Conservation (phyloP, 1,140 invertebrate species). For the Zeugodacus cucurbitae region DNA sequence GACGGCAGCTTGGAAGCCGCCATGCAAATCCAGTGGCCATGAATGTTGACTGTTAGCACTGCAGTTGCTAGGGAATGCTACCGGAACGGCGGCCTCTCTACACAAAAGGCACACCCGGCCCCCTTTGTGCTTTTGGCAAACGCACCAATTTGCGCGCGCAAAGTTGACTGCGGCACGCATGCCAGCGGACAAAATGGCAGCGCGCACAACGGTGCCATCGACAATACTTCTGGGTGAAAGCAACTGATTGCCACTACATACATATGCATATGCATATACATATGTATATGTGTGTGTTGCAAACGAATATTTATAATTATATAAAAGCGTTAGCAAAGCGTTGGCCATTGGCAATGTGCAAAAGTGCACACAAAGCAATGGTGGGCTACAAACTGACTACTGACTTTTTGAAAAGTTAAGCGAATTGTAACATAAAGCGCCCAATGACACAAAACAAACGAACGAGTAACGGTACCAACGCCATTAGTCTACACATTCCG, state of each 20-base stretch:
- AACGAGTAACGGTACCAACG: not conserved
- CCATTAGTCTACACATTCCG: not conserved
- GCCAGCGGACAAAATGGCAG: not conserved
- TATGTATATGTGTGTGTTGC: not conserved
- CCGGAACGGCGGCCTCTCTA: not conserved
- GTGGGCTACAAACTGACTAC: constrained; percentile 8
- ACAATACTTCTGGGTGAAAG: not conserved
- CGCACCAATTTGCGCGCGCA: constrained; percentile 7
- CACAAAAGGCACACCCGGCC: not conserved
- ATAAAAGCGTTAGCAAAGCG: not conserved
- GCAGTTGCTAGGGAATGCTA: not conserved
- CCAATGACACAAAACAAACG: not conserved
- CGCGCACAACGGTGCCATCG: not conserved
- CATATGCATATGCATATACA: not conserved
- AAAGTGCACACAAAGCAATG: not conserved
- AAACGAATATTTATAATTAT: not conserved
- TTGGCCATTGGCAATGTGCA: not conserved
- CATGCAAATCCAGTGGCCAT: not conserved
- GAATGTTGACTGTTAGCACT: not conserved
- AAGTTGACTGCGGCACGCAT: not conserved
- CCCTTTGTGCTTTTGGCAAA: constrained; percentile 30
- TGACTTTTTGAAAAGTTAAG: constrained; percentile 42
- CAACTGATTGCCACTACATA: not conserved
- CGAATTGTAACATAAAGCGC: constrained; percentile 31
- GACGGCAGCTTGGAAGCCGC: not conserved